Evolutionary conservation across 2,797 vertebrate genomes (phyloP), one percentile per base, ranked within the genome.

Genomic region (Neomorphus geoffroyi): DNA sequence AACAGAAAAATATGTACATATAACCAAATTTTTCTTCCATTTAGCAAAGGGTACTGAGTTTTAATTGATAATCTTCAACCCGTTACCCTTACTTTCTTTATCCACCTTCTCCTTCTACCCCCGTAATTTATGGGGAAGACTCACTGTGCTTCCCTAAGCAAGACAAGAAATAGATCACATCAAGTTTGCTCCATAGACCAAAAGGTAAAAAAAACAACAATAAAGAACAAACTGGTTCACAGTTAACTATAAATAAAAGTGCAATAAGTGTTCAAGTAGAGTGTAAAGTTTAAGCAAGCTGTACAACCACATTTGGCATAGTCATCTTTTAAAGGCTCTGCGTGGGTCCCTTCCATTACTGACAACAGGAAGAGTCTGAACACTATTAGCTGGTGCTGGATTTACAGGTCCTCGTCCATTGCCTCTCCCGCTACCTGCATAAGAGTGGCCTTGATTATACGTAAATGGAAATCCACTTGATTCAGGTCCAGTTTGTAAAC

Each of bases 261-360:
- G 99, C 99, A 98, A 66, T 96, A 97, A 99, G 99, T 99, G 98
- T 99, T 99, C 99, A 99, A 99, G 99, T 99, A 98, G 97, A 98
- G 97, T 97, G 97, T 92, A 96, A 96, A 98, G 98, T 97, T 98
- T 97, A 97, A 97, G 97, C 94, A 96, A 97, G 96, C 95, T 87
- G 95, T 94, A 95, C 65, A 93, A 91, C 90, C 92, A 86, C 79
- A 86, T 96, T 93, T 95, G 96, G 97, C 95, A 95, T 92, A 97
- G 98, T 99, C 98, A 99, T 99, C 99, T 99, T 97, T 99, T 99
- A 95, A 98, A 98, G 93, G 98, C 99, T 98, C 99, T 99, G 90
- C 99, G 98, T 79, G 99, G 99, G 94, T 99, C 99, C 97, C 99
- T 99, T 98, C 99, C 99, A 33, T 99, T 99, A 98, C 98, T 99